Percentiles rank a stretch among this genome's conserved stretches.
Conservation (phyloP, 2,888 invertebrate genomes). For the Agapostemon virescens region DNA sequence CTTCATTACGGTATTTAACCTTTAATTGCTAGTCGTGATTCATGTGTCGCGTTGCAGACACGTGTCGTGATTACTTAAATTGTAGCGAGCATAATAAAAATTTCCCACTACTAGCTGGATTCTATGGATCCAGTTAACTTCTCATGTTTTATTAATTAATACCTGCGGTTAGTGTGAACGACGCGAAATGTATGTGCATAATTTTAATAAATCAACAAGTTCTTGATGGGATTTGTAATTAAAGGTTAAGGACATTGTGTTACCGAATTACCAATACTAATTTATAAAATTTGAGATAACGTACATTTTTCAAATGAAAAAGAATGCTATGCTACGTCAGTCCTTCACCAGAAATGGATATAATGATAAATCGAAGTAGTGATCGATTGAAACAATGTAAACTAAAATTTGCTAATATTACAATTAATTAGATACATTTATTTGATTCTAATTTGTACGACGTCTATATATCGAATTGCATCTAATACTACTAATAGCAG, state of each 20-base stretch:
- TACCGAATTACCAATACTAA: background rate
- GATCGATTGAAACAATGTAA: background rate
- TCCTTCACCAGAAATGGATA: background rate
- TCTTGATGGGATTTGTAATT: background rate
- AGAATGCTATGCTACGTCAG: background rate
- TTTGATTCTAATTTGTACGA: background rate
- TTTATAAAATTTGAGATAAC: too few species aligned
- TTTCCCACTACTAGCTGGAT: background rate
- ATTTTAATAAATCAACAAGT: background rate
- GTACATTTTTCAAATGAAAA: background rate
- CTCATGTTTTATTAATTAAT: conserved; percentile 17
- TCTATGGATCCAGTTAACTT: conserved; percentile 8
- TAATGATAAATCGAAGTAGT: background rate
- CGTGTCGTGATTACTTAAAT: background rate
- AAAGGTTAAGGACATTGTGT: background rate
- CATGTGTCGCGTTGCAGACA: background rate
- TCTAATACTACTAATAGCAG: background rate
- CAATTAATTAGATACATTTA: background rate
- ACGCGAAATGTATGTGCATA: conserved; percentile 6
- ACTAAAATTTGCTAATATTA: background rate
- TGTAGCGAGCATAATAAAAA: background rate
- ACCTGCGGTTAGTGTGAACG: background rate
- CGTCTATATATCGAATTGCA: background rate
- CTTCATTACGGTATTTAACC: conserved; percentile 5
- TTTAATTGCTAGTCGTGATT: background rate